phyloP scores from a whole-genome alignment of 2,797 vertebrate species.

The Botia almorhae region DNA sequence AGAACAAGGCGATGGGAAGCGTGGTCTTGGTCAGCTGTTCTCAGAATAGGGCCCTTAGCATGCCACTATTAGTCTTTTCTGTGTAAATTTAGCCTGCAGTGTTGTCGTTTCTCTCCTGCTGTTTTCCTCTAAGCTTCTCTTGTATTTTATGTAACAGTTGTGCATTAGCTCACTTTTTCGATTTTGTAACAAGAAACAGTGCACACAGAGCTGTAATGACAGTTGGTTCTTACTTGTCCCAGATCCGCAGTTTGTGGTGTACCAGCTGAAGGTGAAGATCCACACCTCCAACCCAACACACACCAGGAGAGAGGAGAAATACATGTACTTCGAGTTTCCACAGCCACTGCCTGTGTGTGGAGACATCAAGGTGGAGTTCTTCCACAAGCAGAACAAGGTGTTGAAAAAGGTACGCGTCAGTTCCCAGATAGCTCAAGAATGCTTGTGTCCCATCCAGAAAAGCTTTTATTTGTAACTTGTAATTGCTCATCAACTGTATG shows the following conservation, averaged over 20 bases:
- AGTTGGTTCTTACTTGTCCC: conserved; percentile 42
- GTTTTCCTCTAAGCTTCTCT: conserved; percentile 41
- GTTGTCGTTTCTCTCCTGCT: conserved; percentile 41
- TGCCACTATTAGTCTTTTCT: conserved; percentile 44
- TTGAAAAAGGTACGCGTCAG: conserved; percentile 90
- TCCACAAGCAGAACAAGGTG: conserved; percentile 98
- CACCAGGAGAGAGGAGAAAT: conserved; percentile 91
- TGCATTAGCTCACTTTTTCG: neutral
- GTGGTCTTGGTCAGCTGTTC: conserved; percentile 37
- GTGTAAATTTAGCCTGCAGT: conserved; percentile 45
- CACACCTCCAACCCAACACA: conserved; percentile 89
- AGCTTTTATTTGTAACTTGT: too few species aligned
- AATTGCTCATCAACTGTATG: too few species aligned
- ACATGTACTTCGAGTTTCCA: conserved; percentile 93
- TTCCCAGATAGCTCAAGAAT: neutral
- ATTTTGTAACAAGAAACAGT: neutral
- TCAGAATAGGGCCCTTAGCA: conserved; percentile 57
- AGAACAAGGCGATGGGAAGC: neutral
- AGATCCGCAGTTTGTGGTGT: conserved; percentile 97
- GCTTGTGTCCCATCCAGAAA: neutral
- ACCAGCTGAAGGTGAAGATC: conserved; percentile 97
- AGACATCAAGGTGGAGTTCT: conserved; percentile 98
- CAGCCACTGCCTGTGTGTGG: conserved; percentile 94
- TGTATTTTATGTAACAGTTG: conserved; percentile 5
- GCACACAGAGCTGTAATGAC: neutral